Evolutionary conservation across 2,888 invertebrate species (phyloP).

Genomic region (Aleiodes alternator): DNA sequence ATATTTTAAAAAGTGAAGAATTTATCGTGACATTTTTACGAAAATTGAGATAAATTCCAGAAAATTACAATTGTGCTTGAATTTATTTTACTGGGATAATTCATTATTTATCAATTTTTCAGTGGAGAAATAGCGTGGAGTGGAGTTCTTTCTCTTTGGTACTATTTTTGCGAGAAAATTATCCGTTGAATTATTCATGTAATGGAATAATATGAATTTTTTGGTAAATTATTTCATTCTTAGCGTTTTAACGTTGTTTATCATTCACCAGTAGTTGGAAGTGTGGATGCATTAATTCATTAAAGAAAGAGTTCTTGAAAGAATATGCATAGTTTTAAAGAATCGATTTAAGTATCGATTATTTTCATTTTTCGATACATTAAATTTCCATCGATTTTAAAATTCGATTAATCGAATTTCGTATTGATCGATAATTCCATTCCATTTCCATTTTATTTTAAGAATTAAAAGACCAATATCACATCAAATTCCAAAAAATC

Average conservation of each 20-base stretch:
- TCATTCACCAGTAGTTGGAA: neutral
- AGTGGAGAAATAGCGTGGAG: no score
- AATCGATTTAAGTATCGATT: no score
- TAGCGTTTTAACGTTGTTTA: neutral
- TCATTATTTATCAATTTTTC: neutral
- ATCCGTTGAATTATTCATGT: slow-evolving; percentile 16
- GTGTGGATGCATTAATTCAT: neutral
- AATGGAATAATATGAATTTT: neutral
- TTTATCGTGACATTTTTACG: neutral
- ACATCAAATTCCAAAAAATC: no score
- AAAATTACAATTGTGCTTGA: neutral
- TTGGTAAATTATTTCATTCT: slow-evolving; percentile 11
- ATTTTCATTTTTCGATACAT: no score
- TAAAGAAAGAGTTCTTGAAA: neutral
- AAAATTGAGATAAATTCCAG: neutral
- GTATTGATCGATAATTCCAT: no score
- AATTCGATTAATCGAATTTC: no score
- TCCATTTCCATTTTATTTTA: no score
- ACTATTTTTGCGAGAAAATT: neutral
- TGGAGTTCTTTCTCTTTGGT: neutral
- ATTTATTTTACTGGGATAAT: neutral
- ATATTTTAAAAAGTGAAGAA: no score
- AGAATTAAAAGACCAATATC: no score
- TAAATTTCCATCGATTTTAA: no score
- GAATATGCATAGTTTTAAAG: no score